Percentiles rank a stretch among this genome's conserved stretches.
Conservation (phyloP, 2,888 invertebrate species). For the Leptodirus hochenwartii region DNA sequence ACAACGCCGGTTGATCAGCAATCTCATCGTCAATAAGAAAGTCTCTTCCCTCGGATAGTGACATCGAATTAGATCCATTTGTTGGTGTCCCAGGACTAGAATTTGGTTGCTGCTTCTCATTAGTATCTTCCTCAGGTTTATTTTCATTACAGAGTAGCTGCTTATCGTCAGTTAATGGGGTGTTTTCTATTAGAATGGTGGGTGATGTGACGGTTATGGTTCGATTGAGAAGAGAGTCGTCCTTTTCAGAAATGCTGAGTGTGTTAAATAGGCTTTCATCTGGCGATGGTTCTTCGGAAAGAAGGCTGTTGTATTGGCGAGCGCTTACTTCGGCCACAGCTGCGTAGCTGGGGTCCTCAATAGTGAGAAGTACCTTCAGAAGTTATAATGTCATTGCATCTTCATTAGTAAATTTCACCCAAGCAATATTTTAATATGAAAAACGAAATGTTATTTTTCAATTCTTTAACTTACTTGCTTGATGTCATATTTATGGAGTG, state of each 20-base stretch:
- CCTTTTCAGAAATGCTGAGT: constrained; percentile 45
- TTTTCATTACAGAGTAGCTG: too few species aligned
- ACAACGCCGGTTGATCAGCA: constrained; percentile 70
- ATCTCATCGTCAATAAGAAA: constrained; percentile 80
- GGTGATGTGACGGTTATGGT: constrained; percentile 25
- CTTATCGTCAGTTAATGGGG: too few species aligned
- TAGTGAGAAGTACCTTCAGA: constrained; percentile 39
- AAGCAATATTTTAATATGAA: too few species aligned
- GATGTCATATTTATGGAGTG: too few species aligned
- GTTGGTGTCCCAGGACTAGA: constrained; percentile 62
- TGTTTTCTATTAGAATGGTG: too few species aligned
- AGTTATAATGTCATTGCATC: too few species aligned
- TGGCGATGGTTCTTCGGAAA: constrained; percentile 72
- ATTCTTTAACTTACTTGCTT: too few species aligned
- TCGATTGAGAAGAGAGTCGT: too few species aligned
- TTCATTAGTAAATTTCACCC: too few species aligned
- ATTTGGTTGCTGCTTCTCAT: constrained; percentile 28
- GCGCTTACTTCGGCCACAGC: constrained; percentile 52
- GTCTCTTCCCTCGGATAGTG: constrained; percentile 59
- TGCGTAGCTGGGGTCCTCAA: constrained; percentile 60
- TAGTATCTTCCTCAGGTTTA: constrained; percentile 28
- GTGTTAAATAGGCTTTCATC: constrained; percentile 58
- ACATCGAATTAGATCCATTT: constrained; percentile 55
- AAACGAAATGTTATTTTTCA: too few species aligned
- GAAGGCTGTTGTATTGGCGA: constrained; percentile 43